A percentile compares a stretch with the other conserved stretches of the same genome.
phyloP scores from a whole-genome alignment of 1,140 invertebrate species.

The Drosophila rhopaloa region DNA sequence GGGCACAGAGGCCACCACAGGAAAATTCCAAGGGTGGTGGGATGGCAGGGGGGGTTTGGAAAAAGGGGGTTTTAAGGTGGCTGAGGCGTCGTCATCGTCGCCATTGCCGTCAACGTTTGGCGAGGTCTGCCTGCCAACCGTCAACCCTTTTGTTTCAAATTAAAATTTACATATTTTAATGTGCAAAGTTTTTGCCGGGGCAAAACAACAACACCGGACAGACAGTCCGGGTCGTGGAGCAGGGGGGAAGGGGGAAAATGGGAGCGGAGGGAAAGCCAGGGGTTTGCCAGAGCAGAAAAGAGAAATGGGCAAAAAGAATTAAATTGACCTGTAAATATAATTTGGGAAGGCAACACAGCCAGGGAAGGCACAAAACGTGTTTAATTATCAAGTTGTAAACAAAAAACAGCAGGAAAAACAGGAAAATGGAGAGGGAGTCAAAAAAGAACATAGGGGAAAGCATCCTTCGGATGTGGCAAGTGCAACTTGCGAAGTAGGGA shows the following conservation, averaged over 20 bases:
- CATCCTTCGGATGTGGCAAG: slow-evolving; percentile 26
- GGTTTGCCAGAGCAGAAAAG: slow-evolving; percentile 51
- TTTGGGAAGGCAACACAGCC: slow-evolving; percentile 67
- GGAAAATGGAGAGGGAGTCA: not conserved
- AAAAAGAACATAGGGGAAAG: slow-evolving; percentile 1
- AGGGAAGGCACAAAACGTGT: slow-evolving; percentile 63
- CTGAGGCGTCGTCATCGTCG: slow-evolving; percentile 50
- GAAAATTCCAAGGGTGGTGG: not conserved
- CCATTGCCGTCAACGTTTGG: slow-evolving; percentile 54
- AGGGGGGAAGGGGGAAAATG: not conserved
- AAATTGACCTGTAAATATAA: slow-evolving; percentile 83
- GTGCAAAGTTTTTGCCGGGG: slow-evolving; percentile 74
- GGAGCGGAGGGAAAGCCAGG: slow-evolving; percentile 19
- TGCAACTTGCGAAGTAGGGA: slow-evolving; percentile 14
- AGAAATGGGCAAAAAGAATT: slow-evolving; percentile 68
- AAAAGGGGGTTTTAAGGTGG: slow-evolving; percentile 29
- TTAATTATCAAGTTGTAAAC: slow-evolving; percentile 83
- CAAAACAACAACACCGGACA: slow-evolving; percentile 32
- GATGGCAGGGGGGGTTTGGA: not conserved
- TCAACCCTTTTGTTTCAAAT: slow-evolving; percentile 83
- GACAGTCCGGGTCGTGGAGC: not conserved
- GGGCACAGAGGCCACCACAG: slow-evolving; percentile 31
- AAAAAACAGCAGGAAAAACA: slow-evolving; percentile 59
- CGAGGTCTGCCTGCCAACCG: slow-evolving; percentile 47
- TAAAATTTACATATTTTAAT: slow-evolving; percentile 84